These are phyloP conservation scores for Sphaeridia pumilis DNA, from an alignment of 2,888 invertebrate genomes.

Conservation along the genomic window DNA sequence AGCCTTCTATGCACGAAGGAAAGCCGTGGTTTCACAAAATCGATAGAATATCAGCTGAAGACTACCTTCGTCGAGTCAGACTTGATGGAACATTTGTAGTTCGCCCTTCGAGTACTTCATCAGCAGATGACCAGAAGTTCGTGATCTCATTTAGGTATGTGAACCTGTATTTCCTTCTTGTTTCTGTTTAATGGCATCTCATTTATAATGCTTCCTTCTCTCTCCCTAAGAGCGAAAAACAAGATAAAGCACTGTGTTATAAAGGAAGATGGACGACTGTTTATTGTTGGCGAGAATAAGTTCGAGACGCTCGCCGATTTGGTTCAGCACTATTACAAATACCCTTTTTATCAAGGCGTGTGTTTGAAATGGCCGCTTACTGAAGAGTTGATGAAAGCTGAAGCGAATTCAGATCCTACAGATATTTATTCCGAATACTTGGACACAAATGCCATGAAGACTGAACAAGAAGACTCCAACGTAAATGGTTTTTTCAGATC, in stretches of 20 bases:
- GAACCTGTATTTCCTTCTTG: background rate
- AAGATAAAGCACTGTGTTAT: constrained; percentile 96
- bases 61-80: constrained; percentile 67
- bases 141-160: constrained; percentile 58
- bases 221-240: constrained; percentile 59
- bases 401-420: constrained; percentile 41
- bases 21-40: constrained; percentile 87
- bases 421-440: constrained; percentile 29
- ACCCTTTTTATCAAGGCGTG: constrained; percentile 82
- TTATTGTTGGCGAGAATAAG: constrained; percentile 77
- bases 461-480: constrained; percentile 19
- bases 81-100: constrained; percentile 92
- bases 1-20: constrained; percentile 84
- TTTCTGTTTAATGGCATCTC: background rate
- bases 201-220: background rate
- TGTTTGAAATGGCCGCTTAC: constrained; percentile 74
- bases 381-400: constrained; percentile 55
- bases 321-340: constrained; percentile 78
- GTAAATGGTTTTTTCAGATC: constrained; percentile 18
- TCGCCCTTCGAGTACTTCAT: constrained; percentile 56
- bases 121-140: constrained; percentile 49
- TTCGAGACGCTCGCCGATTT: constrained; percentile 95
- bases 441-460: constrained; percentile 29
- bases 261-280: constrained; percentile 79
- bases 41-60: constrained; percentile 71